Conservation (phyloP, 1,140 invertebrate genomes). For the Plectrocnemia conspersa region DNA sequence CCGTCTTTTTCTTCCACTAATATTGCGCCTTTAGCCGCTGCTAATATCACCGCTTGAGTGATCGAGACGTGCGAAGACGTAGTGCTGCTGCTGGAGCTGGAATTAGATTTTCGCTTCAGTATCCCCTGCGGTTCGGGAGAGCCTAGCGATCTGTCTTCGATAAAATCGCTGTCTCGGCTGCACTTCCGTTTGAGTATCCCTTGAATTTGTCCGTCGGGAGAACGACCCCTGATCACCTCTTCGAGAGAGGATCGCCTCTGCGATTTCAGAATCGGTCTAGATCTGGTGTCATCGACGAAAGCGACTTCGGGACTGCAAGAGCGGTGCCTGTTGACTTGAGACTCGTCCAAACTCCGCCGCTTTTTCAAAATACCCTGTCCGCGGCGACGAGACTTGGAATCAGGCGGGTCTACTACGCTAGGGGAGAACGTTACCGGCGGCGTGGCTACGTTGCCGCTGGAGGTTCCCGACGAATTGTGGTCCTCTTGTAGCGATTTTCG, state of each 20-base stretch:
- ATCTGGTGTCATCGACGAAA: slow-evolving; percentile 55
- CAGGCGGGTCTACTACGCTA: slow-evolving; percentile 57
- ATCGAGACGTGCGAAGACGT: slow-evolving; percentile 63
- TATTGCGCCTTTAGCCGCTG: slow-evolving; percentile 57
- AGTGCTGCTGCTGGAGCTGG: slow-evolving; percentile 54
- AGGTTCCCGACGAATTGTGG: slow-evolving; percentile 47
- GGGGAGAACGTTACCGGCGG: slow-evolving; percentile 69
- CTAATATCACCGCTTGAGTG: slow-evolving; percentile 63
- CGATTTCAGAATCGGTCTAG: slow-evolving; percentile 64
- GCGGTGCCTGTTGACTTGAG: slow-evolving; percentile 61
- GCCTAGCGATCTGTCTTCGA: slow-evolving; percentile 49
- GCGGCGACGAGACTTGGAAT: slow-evolving; percentile 52
- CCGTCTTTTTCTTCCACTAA: slow-evolving; percentile 56
- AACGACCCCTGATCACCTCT: slow-evolving; percentile 57
- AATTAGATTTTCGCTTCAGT: slow-evolving; percentile 65
- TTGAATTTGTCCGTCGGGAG: slow-evolving; percentile 53
- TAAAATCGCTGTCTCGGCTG: slow-evolving; percentile 48
- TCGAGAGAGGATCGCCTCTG: slow-evolving; percentile 65
- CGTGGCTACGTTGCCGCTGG: slow-evolving; percentile 52
- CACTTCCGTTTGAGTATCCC: slow-evolving; percentile 50
- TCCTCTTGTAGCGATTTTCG: slow-evolving; percentile 65
- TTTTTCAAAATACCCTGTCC: slow-evolving; percentile 77
- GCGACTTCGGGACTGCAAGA: slow-evolving; percentile 65
- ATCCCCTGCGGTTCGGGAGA: slow-evolving; percentile 69
- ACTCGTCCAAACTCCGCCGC: slow-evolving; percentile 71